phyloP scores from a whole-genome alignment of 2,797 vertebrate species.

The Clarias laeviceps region DNA sequence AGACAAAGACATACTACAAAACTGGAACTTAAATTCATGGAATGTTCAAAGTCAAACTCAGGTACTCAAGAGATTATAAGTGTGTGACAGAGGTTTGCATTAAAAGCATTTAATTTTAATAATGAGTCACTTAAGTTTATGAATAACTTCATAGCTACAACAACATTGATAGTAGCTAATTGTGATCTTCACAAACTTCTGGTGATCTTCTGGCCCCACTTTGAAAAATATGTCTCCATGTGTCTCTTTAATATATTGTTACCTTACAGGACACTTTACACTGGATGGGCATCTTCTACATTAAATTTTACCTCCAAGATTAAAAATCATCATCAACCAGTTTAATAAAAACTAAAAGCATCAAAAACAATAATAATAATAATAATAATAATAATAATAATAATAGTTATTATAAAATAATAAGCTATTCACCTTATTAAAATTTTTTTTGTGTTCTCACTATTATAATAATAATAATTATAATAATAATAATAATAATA shows the following conservation, averaged over 20 bases:
- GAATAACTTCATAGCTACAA: not conserved
- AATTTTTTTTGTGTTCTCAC: too few species aligned
- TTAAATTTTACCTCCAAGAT: not conserved
- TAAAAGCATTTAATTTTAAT: not conserved
- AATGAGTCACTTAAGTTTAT: not conserved
- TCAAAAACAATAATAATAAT: not conserved
- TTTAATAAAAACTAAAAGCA: not conserved
- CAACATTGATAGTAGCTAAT: not conserved
- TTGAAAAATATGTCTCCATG: not conserved
- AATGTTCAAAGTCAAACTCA: too few species aligned
- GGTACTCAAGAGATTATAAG: too few species aligned
- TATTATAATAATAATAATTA: too few species aligned
- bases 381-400: not conserved
- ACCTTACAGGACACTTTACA: not conserved
- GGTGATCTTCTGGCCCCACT: not conserved
- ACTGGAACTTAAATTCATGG: too few species aligned
- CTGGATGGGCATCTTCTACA: not conserved
- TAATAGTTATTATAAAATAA: too few species aligned
- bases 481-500: not conserved
- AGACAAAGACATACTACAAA: too few species aligned
- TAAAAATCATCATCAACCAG: not conserved
- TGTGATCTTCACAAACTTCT: not conserved
- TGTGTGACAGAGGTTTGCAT: not conserved
- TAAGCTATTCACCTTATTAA: too few species aligned
- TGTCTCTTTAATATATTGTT: not conserved